Evolutionary conservation across 2,797 vertebrate species (phyloP).

Genomic region (Tragelaphus oryx): DNA sequence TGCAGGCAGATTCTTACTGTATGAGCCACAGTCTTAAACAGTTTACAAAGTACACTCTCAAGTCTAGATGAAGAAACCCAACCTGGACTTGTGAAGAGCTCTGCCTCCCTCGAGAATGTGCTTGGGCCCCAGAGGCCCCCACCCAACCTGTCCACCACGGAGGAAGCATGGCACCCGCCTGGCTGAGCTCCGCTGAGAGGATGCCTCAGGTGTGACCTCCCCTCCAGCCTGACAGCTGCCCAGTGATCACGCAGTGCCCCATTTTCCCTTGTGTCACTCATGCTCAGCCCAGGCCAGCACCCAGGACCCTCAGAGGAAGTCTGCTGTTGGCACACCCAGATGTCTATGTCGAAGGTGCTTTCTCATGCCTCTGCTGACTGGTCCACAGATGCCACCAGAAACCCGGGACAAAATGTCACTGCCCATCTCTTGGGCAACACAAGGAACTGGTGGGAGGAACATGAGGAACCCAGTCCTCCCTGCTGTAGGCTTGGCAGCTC

Average conservation of each 20-base stretch:
- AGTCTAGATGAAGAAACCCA: too few species aligned
- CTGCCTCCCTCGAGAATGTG: too few species aligned
- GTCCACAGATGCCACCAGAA: not conserved
- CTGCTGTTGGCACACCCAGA: not conserved
- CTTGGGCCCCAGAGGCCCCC: too few species aligned
- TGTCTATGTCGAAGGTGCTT: not conserved
- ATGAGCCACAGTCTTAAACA: too few species aligned
- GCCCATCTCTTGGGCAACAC: not conserved
- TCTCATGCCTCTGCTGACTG: not conserved
- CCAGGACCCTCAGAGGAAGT: not conserved
- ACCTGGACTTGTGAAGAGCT: too few species aligned
- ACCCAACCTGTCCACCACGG: too few species aligned
- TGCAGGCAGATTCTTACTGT: too few species aligned
- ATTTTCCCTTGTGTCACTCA: not conserved
- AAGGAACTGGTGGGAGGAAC: not conserved
- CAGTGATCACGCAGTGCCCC: not conserved
- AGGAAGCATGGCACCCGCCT: too few species aligned
- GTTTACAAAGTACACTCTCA: too few species aligned
- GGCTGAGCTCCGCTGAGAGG: too few species aligned
- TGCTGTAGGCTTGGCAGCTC: not conserved
- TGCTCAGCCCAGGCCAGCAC: not conserved
- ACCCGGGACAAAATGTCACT: not conserved
- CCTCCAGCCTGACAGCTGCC: not conserved
- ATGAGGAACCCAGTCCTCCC: not conserved
- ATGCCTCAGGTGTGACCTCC: not conserved